phyloP scores from a whole-genome alignment of 2,113 vertebrate genomes.

The Actenoides lindsayi region DNA sequence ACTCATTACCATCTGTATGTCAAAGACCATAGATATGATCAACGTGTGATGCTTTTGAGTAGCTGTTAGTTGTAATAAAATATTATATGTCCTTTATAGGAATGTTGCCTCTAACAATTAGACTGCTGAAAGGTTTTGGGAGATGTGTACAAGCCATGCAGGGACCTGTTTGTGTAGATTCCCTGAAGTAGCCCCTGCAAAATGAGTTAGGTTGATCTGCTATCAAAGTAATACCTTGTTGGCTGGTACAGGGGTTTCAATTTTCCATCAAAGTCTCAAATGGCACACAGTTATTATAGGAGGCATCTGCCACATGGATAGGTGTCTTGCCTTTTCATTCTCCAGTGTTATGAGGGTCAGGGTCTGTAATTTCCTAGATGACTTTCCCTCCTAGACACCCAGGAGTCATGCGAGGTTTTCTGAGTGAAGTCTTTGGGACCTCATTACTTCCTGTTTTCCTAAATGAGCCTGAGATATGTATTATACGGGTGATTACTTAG shows the following conservation, averaged over 20 bases:
- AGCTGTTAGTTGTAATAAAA: not conserved
- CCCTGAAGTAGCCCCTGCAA: not conserved
- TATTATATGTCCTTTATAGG: not conserved
- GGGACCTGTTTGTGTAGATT: not conserved
- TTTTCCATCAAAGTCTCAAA: not conserved
- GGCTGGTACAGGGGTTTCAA: not conserved
- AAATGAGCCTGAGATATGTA: not conserved
- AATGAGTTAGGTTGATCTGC: not conserved
- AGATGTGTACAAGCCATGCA: not conserved
- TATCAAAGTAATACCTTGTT: not conserved
- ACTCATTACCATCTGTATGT: not conserved
- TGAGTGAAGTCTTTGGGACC: not conserved
- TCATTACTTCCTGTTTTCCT: not conserved
- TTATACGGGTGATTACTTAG: not conserved
- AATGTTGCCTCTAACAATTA: not conserved
- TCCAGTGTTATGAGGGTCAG: not conserved
- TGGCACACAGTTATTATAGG: not conserved
- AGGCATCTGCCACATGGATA: not conserved
- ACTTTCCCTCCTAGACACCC: not conserved
- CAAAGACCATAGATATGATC: not conserved
- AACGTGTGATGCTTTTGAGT: not conserved
- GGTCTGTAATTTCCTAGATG: not conserved
- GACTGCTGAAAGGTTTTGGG: not conserved
- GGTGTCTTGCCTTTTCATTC: not conserved
- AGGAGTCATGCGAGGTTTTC: not conserved